A percentile compares a stretch with the other conserved stretches of the same genome.
Evolutionary conservation across 2,888 invertebrate species (phyloP).

Genomic region (Caenorhabditis japonica): DNA sequence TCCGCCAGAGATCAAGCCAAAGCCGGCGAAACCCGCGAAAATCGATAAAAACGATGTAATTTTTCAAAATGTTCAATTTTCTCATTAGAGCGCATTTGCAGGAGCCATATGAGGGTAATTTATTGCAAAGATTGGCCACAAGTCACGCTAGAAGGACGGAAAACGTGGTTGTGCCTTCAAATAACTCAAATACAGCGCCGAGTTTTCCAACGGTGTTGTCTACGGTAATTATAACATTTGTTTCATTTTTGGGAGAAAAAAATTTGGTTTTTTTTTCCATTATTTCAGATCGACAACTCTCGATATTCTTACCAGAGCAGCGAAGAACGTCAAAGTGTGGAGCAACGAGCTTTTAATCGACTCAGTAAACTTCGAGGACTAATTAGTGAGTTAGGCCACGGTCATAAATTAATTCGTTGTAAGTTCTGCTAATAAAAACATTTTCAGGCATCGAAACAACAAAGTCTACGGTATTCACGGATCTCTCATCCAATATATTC

Average conservation of each 20-base stretch:
- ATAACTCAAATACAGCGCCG: background rate
- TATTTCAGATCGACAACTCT: slow-evolving; percentile 31
- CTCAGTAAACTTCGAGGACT: slow-evolving; percentile 38
- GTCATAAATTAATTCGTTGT: too few species aligned
- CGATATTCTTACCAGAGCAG: slow-evolving; percentile 25
- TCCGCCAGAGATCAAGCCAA: slow-evolving; percentile 5
- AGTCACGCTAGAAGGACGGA: slow-evolving; percentile 21
- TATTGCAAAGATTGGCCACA: slow-evolving; percentile 24
- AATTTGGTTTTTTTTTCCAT: too few species aligned
- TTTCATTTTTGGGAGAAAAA: too few species aligned
- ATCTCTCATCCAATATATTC: slow-evolving; percentile 49
- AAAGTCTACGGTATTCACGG: slow-evolving; percentile 41
- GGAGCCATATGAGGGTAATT: slow-evolving; percentile 17
- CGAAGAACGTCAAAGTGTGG: slow-evolving; percentile 34
- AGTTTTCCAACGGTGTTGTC: too few species aligned
- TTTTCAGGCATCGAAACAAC: slow-evolving; percentile 33
- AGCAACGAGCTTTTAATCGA: slow-evolving; percentile 22
- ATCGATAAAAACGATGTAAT: too few species aligned
- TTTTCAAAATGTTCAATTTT: background rate
- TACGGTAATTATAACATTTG: too few species aligned
- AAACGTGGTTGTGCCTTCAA: background rate
- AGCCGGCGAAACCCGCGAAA: background rate
- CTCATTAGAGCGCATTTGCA: background rate
- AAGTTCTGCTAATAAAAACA: too few species aligned
- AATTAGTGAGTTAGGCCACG: slow-evolving; percentile 28